Percentiles rank a stretch among this genome's conserved stretches.
These are phyloP conservation scores for Perca flavescens DNA, from an alignment of 2,113 vertebrate genomes.

Conservation along the genomic window DNA sequence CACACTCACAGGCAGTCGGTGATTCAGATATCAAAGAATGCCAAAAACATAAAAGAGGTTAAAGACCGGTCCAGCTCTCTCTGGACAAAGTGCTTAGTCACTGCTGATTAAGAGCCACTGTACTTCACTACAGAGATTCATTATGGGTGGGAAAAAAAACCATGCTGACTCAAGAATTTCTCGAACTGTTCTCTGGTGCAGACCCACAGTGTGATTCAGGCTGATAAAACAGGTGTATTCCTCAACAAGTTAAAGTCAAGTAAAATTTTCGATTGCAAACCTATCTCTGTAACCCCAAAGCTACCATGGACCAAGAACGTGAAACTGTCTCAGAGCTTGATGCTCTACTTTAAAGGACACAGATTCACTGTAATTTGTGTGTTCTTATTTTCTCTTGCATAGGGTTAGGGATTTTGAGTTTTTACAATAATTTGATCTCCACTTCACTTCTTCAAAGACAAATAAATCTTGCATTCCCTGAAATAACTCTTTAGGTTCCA, in stretches of 20 bases:
- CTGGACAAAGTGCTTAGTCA: slow-evolving; percentile 51
- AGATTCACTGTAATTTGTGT: slow-evolving; percentile 18
- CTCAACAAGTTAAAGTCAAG: background rate
- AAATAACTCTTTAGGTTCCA: slow-evolving; percentile 45
- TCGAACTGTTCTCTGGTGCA: background rate
- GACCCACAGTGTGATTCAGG: background rate
- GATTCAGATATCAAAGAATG: slow-evolving; percentile 34
- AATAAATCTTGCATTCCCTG: slow-evolving; percentile 30
- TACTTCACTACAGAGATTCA: slow-evolving; percentile 32
- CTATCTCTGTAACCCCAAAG: slow-evolving; percentile 8
- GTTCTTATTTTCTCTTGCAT: slow-evolving; percentile 1
- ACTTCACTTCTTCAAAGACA: slow-evolving; percentile 32
- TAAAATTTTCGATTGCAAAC: background rate
- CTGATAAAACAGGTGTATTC: slow-evolving; percentile 20
- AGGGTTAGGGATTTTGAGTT: too few species aligned
- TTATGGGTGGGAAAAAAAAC: slow-evolving; percentile 17
- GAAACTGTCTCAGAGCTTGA: background rate
- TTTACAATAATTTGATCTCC: slow-evolving; percentile 30
- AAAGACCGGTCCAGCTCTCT: slow-evolving; percentile 6
- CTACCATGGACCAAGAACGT: background rate
- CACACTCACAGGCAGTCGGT: slow-evolving; percentile 21
- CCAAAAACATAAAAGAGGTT: slow-evolving; percentile 2
- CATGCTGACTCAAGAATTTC: slow-evolving; percentile 50
- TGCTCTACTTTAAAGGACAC: slow-evolving; percentile 3
- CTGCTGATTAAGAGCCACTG: slow-evolving; percentile 30